Base-by-base conservation (phyloP, 1,140 invertebrate species). In the Eumaeus atala region DNA sequence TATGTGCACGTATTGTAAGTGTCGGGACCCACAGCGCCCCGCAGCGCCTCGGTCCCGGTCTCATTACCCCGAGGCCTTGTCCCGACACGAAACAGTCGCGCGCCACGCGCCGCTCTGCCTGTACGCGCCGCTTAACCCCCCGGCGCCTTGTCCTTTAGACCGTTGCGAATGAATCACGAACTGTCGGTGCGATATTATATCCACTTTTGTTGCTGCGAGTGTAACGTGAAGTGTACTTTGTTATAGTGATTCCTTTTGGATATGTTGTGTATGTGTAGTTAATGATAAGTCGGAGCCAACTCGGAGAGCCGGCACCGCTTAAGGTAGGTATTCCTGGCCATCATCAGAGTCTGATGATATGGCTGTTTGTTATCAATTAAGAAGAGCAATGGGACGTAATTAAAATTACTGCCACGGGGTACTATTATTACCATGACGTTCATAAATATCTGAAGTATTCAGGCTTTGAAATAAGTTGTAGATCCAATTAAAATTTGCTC, bases 191-290 rank as follows among this genome's bases (percentile, higher is more conserved):
- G 17, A 42, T 33, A 17, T 12, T 14, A 8, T 53, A 44, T 9
- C 14, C 53, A 42, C 36, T 16, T 36, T 57, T 38, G 21, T 17
- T 18, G 12, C 40, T 35, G 48, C 54, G 36, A 34, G n/a, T 55
- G 64, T 62, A 56, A 48, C 58, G 63, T 66, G 63, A 44, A 47
- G 55, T 55, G 54, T 50, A 49, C 44, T 11, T 53, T 59, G 58
- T 50, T 51, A 51, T 51, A 36, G 51, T 60, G 60, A 49, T 58
- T 6, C 12, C 16, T 49, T 54, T 57, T 54, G 44, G 48, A 59
- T 62, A 65, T 65, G 66, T 18, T 55, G 59, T 58, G 64, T 62
- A 52, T 51, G 42, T 59, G 52, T 12, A 61, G 66, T 72, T 61
- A 65, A 62, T 64, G 56, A 66, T 63, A 63, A 21, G 21, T 28